These are phyloP conservation scores for Mythimna albipuncta DNA, from an alignment of 2,888 invertebrate genomes.

Conservation along the genomic window DNA sequence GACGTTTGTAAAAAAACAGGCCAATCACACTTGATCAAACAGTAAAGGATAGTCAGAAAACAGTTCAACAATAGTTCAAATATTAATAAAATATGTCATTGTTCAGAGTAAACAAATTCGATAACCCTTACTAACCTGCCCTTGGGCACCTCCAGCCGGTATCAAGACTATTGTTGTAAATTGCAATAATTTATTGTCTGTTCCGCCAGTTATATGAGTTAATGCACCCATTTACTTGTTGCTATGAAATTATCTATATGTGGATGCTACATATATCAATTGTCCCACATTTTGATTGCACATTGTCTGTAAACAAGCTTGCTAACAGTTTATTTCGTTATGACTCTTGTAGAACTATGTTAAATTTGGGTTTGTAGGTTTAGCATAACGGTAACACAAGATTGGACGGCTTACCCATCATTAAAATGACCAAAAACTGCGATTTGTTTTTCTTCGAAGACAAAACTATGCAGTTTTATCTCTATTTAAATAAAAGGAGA, in stretches of 20 bases:
- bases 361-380: slow-evolving; percentile 17
- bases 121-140: slow-evolving; percentile 74
- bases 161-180: slow-evolving; percentile 65
- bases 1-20: background rate
- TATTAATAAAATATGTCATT: slow-evolving; percentile 36
- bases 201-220: slow-evolving; percentile 71
- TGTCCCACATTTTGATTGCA: slow-evolving; percentile 33
- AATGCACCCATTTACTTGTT: slow-evolving; percentile 65
- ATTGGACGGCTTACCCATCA: background rate
- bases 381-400: slow-evolving; percentile 5
- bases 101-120: slow-evolving; percentile 62
- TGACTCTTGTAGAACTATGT: background rate
- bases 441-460: slow-evolving; percentile 4
- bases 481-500: too few relatives aligned
- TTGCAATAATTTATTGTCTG: slow-evolving; percentile 65
- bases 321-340: slow-evolving; percentile 8
- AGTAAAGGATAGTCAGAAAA: slow-evolving; percentile 20
- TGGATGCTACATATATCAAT: slow-evolving; percentile 29
- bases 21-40: slow-evolving; percentile 43
- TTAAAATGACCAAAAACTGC: background rate
- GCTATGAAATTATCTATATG: slow-evolving; percentile 47
- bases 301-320: slow-evolving; percentile 21
- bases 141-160: slow-evolving; percentile 64
- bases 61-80: slow-evolving; percentile 25
- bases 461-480: slow-evolving; percentile 1